Evolutionary conservation across 2,113 vertebrate genomes (phyloP).

Genomic region (Stictonetta naevosa): DNA sequence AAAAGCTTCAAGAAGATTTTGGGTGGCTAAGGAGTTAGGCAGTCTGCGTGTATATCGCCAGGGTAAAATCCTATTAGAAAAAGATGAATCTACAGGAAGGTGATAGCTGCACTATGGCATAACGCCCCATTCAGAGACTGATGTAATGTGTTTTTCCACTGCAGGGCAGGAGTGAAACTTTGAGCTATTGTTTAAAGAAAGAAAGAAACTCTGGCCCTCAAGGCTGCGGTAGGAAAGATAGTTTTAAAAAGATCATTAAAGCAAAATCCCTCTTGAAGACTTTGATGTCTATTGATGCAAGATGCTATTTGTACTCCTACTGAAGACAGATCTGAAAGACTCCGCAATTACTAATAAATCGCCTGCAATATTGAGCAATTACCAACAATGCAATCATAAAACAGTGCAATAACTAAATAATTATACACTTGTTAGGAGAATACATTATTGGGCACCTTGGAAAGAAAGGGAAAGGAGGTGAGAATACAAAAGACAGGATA

Average conservation of each 20-base stretch:
- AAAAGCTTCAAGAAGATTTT: constrained; percentile 15
- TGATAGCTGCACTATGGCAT: not conserved
- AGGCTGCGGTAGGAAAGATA: not conserved
- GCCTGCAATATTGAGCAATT: constrained; percentile 58
- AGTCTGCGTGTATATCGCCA: not conserved
- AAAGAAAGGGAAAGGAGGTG: constrained; percentile 17
- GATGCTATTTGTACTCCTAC: constrained; percentile 40
- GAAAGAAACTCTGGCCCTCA: not conserved
- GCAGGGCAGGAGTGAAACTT: constrained; percentile 25
- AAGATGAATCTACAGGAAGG: not conserved
- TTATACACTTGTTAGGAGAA: constrained; percentile 37
- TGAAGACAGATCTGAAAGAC: constrained; percentile 44
- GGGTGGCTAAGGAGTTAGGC: not conserved
- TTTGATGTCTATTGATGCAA: constrained; percentile 53
- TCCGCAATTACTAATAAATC: constrained; percentile 61
- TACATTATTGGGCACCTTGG: not conserved
- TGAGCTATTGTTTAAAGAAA: not conserved
- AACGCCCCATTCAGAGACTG: constrained; percentile 13
- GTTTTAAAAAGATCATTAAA: constrained; percentile 32
- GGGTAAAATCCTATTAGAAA: constrained; percentile 24
- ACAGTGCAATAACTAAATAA: constrained; percentile 56
- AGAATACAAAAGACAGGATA: constrained; percentile 52
- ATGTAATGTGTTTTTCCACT: constrained; percentile 22
- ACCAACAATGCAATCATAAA: constrained; percentile 58
- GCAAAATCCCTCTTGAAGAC: constrained; percentile 17